A percentile compares a stretch with the other conserved stretches of the same genome.
phyloP scores from a whole-genome alignment of 2,888 invertebrate genomes.

The Troides oblongomaculatus region DNA sequence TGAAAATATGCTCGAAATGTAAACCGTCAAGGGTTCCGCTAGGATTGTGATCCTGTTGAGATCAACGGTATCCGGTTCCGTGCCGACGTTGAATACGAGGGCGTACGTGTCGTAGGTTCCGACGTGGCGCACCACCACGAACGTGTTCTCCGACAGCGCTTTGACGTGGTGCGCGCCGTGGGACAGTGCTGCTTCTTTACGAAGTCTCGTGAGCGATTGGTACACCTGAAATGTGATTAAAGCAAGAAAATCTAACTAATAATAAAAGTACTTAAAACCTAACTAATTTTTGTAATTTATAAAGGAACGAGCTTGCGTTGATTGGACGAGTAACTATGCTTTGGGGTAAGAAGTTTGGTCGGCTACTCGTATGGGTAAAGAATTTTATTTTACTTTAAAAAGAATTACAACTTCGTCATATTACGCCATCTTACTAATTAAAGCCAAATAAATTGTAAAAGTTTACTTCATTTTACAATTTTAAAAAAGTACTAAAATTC shows the following conservation, averaged over 20 bases:
- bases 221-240: conserved; percentile 62
- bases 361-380: too few species aligned
- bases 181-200: conserved; percentile 62
- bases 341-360: too few species aligned
- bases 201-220: conserved; percentile 70
- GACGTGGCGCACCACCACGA: conserved; percentile 51
- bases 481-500: not conserved
- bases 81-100: conserved; percentile 77
- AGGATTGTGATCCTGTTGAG: conserved; percentile 47
- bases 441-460: too few species aligned
- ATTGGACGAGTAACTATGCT: too few species aligned
- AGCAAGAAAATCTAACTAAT: too few species aligned
- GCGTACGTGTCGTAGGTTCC: conserved; percentile 52
- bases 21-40: conserved; percentile 46
- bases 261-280: too few species aligned
- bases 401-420: too few species aligned
- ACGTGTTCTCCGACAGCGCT: conserved; percentile 47
- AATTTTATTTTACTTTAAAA: too few species aligned
- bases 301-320: too few species aligned
- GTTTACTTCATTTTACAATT: not conserved
- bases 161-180: conserved; percentile 58
- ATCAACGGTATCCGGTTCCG: conserved; percentile 55
- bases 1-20: conserved; percentile 57
- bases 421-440: too few species aligned
- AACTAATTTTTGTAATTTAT: too few species aligned